Base-by-base conservation (phyloP, 2,888 invertebrate species). In the Amiota communis region DNA sequence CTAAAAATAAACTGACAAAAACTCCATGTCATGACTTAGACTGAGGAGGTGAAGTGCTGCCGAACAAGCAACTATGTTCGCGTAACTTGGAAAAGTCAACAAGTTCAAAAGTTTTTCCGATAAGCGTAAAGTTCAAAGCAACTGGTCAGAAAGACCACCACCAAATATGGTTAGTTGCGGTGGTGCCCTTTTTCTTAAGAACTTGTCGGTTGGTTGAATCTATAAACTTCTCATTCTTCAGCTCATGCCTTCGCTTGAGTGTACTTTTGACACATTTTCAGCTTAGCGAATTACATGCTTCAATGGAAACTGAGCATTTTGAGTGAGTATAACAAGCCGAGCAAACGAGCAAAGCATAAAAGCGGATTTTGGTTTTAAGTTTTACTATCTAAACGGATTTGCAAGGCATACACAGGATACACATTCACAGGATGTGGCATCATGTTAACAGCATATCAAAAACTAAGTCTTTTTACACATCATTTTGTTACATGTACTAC, bases 351-450 rank as follows among this genome's bases (percentile, higher is more conserved):
- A 20, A 20, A 20, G 36, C 67, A 68, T 68, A 23, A 51, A 68
- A 53, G 67, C 67, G 51, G 67, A 68, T 68, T 68, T 68, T 23
- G 67, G 51, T 68, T 68, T 68, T 51, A 68, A 68, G 67, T 68
- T 68, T 23, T 23, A 46, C 36, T 36, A 15, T 36, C 63, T 63
- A 63, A 63, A 63, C 46, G 63, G 63, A 63, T 63, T 63, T 63
- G 63, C 36, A 13, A 12, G 4, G 63, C 12, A 46, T 53, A 53
- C 2, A 23, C 1, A 23, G 53, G 36, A 36, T 36, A 36, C 23
- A 23, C 36, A 36, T 36, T 36, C 36, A 11, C 17, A 12, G 36
- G 36, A 11, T 36, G 23, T 23, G 23, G 23, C 23, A 63, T 63
- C 63, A 46, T 36, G 46, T 63, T 63, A 63, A 46, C 46, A 63